Percentiles rank a stretch among this genome's conserved stretches.
phyloP scores from a whole-genome alignment of 2,797 vertebrate species.

The Dendrocincla fuliginosa region DNA sequence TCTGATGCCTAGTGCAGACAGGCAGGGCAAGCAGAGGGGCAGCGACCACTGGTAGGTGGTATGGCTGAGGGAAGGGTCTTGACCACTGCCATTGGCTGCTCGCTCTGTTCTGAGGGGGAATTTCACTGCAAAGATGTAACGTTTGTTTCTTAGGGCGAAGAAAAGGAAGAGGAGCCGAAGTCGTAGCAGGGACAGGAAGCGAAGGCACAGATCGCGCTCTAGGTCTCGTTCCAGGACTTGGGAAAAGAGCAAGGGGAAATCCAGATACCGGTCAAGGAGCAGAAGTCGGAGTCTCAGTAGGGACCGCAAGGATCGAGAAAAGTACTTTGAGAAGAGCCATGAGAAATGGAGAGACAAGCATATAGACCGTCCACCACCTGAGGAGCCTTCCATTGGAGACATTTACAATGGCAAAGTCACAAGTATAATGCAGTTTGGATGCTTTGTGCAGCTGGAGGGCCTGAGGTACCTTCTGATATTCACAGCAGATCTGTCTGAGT shows the following conservation, averaged over 20 bases:
- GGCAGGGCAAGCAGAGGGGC: conserved; percentile 74
- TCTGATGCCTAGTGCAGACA: conserved; percentile 89
- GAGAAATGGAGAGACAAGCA: conserved; percentile 96
- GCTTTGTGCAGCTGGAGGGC: conserved; percentile 97
- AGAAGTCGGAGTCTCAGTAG: conserved; percentile 83
- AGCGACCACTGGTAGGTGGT: conserved; percentile 79
- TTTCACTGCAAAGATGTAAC: background rate
- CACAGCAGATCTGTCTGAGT: background rate
- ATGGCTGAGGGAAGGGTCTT: rapidly evolving
- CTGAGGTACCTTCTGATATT: conserved; percentile 79
- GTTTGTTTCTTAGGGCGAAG: conserved; percentile 73
- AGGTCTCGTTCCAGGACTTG: conserved; percentile 80
- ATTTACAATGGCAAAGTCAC: conserved; percentile 98
- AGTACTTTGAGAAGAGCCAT: conserved; percentile 38
- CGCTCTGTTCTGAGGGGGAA: rapidly evolving
- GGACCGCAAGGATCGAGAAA: conserved; percentile 75
- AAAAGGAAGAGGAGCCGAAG: conserved; percentile 84
- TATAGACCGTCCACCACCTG: conserved; percentile 91
- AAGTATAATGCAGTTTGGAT: conserved; percentile 99
- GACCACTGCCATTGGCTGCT: background rate
- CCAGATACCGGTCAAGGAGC: conserved; percentile 84
- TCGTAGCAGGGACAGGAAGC: conserved; percentile 78
- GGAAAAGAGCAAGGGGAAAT: conserved; percentile 81
- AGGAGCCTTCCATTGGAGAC: conserved; percentile 94
- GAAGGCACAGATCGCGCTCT: conserved; percentile 76